Conservation (phyloP, 2,113 vertebrate genomes). For the Triplophysa siluroides region DNA sequence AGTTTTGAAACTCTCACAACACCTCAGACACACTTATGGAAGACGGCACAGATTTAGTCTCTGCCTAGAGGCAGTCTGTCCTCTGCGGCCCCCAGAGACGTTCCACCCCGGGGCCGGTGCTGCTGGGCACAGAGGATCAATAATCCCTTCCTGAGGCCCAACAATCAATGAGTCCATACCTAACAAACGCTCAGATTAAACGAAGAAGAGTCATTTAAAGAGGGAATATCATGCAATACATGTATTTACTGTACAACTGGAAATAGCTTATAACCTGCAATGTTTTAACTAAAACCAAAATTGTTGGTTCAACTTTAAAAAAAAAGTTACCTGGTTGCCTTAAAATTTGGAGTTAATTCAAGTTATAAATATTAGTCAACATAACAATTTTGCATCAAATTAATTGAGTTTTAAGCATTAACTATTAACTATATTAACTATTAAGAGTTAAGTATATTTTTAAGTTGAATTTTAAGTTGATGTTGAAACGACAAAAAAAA, state of each 20-base stretch:
- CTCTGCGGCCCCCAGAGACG: slow-evolving; percentile 58
- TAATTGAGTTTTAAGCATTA: too few relatives aligned
- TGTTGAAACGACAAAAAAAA: too few relatives aligned
- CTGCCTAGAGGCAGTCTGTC: slow-evolving; percentile 67
- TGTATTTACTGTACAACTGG: background rate
- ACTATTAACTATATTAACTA: too few relatives aligned
- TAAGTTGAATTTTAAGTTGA: too few relatives aligned
- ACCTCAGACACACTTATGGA: slow-evolving; percentile 3
- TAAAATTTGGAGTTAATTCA: too few relatives aligned
- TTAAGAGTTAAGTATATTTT: too few relatives aligned
- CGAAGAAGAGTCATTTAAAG: background rate
- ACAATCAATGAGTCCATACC: slow-evolving; percentile 45
- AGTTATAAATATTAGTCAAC: too few relatives aligned
- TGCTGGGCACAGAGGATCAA: slow-evolving; percentile 51
- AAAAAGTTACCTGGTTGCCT: too few relatives aligned
- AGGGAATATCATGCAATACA: background rate
- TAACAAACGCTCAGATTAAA: slow-evolving; percentile 4
- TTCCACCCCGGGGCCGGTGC: slow-evolving; percentile 69
- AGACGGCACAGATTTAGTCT: slow-evolving; percentile 18
- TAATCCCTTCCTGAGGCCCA: slow-evolving; percentile 47
- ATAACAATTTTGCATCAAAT: too few relatives aligned
- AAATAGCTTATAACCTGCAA: too few relatives aligned
- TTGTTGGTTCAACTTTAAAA: too few relatives aligned
- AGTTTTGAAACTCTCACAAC: background rate
- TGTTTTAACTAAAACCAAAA: too few relatives aligned